Evolutionary conservation across 2,888 invertebrate species (phyloP).

Genomic region (Perizoma affinitatum): DNA sequence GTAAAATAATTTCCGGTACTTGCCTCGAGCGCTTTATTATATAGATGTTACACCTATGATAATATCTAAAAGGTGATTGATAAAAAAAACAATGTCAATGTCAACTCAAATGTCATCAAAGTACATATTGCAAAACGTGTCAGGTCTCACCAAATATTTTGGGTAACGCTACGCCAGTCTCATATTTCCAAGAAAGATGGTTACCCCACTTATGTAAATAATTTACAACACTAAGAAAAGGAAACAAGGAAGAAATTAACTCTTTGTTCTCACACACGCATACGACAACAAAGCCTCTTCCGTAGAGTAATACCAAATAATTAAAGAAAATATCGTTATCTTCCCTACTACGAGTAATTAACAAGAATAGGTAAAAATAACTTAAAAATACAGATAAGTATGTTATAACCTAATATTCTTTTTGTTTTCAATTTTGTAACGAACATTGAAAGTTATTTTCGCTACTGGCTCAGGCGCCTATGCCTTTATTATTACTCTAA

Average conservation of each 20-base stretch:
- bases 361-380: too few relatives aligned
- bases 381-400: too few relatives aligned
- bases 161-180: conserved; percentile 16
- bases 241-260: conserved; percentile 53
- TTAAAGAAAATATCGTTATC: not conserved
- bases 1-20: too few relatives aligned
- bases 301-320: conserved; percentile 7
- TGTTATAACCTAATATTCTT: not conserved
- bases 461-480: too few relatives aligned
- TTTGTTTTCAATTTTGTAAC: too few relatives aligned
- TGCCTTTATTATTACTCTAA: conserved; percentile 3
- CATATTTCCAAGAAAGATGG: conserved; percentile 10
- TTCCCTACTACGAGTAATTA: not conserved
- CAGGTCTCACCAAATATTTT: conserved; percentile 6
- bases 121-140: conserved; percentile 5
- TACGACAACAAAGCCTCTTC: conserved; percentile 44
- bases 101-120: too few relatives aligned
- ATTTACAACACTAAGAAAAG: conserved; percentile 38
- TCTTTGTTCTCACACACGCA: conserved; percentile 52
- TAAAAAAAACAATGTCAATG: too few relatives aligned
- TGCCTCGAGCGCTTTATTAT: too few relatives aligned
- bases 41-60: too few relatives aligned
- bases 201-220: conserved; percentile 30
- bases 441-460: too few relatives aligned
- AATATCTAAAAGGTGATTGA: too few relatives aligned